A percentile compares a stretch with the other conserved stretches of the same genome.
Conservation (phyloP, 1,140 invertebrate genomes). For the Trinorchestia longiramus region DNA sequence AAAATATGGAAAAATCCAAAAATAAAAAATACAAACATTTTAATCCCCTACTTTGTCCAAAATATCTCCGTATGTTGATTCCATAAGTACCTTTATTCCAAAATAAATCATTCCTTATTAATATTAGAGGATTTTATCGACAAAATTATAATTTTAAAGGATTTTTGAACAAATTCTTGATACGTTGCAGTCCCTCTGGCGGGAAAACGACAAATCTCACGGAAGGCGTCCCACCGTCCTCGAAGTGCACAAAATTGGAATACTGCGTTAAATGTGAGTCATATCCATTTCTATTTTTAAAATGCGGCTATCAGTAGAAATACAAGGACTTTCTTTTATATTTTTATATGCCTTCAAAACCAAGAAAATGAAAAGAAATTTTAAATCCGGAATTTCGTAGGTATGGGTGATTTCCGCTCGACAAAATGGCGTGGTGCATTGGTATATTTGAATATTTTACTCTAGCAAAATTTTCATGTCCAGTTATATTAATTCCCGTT, state of each 20-base stretch:
- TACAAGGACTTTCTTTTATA: background rate
- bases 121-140: background rate
- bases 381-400: conserved; percentile 39
- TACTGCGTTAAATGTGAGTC: background rate
- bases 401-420: background rate
- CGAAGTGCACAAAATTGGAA: conserved; percentile 40
- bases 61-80: background rate
- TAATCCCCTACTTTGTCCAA: too few relatives aligned
- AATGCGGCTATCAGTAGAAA: background rate
- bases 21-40: too few relatives aligned
- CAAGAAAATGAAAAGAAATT: background rate
- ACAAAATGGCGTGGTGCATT: conserved; percentile 11
- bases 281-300: conserved; percentile 41
- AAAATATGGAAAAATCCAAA: too few relatives aligned
- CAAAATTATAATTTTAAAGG: background rate
- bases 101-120: background rate
- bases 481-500: background rate
- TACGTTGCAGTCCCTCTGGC: conserved; percentile 32
- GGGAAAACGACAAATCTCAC: conserved; percentile 59
- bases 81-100: background rate
- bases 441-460: background rate
- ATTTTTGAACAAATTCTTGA: background rate
- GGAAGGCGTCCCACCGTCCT: conserved; percentile 51
- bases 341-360: background rate
- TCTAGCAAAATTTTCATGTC: background rate